These are phyloP conservation scores for Cryptotis parvus DNA, from an alignment of 2,113 vertebrate species.

Conservation along the genomic window DNA sequence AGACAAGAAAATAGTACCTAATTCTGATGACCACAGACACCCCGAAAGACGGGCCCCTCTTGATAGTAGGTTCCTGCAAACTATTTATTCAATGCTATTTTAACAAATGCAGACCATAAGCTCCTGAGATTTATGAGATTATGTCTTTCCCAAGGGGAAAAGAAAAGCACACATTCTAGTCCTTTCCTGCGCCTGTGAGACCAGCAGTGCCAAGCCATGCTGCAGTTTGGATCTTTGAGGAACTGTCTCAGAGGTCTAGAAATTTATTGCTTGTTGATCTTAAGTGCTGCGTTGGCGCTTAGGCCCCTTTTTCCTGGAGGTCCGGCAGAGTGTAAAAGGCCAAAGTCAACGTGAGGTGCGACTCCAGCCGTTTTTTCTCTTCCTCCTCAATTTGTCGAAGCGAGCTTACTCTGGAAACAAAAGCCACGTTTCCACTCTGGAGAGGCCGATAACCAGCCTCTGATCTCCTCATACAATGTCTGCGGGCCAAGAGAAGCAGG, in stretches of 20 bases:
- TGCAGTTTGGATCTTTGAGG: conserved; percentile 66
- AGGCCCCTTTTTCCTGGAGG: conserved; percentile 70
- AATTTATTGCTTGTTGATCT: conserved; percentile 61
- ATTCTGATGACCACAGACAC: conserved; percentile 47
- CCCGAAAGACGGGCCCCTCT: background rate
- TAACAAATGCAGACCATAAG: background rate
- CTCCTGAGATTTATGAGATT: background rate
- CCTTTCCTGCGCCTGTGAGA: conserved; percentile 34
- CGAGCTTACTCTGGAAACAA: conserved; percentile 72
- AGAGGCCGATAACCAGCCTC: conserved; percentile 51
- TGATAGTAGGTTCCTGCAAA: background rate
- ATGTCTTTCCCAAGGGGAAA: conserved; percentile 11
- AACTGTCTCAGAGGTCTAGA: conserved; percentile 62
- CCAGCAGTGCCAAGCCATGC: conserved; percentile 48
- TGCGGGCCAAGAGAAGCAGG: conserved; percentile 54
- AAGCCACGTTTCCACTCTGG: conserved; percentile 64
- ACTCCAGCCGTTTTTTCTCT: conserved; percentile 61
- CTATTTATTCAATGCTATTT: conserved; percentile 23
- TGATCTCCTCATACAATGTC: background rate
- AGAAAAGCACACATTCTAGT: background rate
- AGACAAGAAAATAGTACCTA: background rate
- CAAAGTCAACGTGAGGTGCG: conserved; percentile 68
- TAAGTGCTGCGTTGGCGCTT: conserved; percentile 65
- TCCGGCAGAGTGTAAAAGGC: conserved; percentile 60
- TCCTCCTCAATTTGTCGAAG: conserved; percentile 68